Base-by-base conservation (phyloP, 2,888 invertebrate genomes). In the Macaria notata region DNA sequence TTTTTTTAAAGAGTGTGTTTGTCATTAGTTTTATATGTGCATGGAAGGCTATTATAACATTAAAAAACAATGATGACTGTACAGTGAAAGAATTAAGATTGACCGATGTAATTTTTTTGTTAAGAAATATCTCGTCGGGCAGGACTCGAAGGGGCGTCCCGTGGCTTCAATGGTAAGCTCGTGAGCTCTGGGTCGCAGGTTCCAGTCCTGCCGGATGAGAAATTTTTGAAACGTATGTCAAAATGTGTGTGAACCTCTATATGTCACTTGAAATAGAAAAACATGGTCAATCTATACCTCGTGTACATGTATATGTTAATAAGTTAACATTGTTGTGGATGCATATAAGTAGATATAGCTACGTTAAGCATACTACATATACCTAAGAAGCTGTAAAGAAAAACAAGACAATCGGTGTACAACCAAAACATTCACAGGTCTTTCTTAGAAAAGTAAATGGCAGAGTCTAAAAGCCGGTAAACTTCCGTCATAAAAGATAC, bases 1-100 rank as follows among this genome's bases (percentile, higher is more conserved):
- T 61, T 66, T 66, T 68, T 67, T 67, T 71, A 70, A 75, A 83
- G 91, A 92, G 92, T 92, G 92, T 92, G 91, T 89, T 89, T 89
- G 91, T 88, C 89, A 84, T 86, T 84, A 78, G 83, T 84, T 81
- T 86, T 86, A 88, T 88, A 91, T 92, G 92, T 92, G 92, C 92
- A 91, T 92, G 91, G 87, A 89, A 84, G 84, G 83, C 83, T 78
- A 81, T 70, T 79, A 74, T 74, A 78, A 75, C 70, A 75, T 78
- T 79, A 59, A 72, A 69, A 45, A 75, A 66, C 46, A 70, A 41
- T 58, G 71, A 71, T 74, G 69, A 64, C 72, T 76, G 81, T 82
- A 84, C 81, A 75, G 63, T 71, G 68, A 72, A 73, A 70, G 71
- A 78, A 66, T 73, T 69, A 68, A 73, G 71, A 73, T 76, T 76